Base-by-base conservation (phyloP, 1,140 invertebrate genomes). In the Drosophila ohnishii region DNA sequence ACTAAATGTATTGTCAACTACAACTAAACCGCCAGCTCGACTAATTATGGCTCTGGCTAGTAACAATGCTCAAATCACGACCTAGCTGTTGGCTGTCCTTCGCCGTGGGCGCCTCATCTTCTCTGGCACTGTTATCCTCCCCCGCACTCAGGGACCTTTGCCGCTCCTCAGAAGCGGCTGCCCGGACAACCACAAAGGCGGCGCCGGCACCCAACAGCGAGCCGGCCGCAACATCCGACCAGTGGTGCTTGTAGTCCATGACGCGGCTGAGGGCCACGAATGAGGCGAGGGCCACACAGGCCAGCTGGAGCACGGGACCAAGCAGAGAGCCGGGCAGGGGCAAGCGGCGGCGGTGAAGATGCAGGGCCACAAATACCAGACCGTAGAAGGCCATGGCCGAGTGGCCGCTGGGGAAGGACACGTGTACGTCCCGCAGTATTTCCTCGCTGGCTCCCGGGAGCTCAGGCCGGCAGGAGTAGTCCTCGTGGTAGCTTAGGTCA, bases 191-290 rank as follows among this genome's bases (percentile, higher is more conserved):
- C 78, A 94, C 81, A 77, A 93, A 62, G 59, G 94, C 94, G 55
- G 92, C 91, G 14, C 92, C 77, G 25, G 92, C 77, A 3, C 94
- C 94, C 70, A 95, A 92, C 44, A 86, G 75, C 62, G 93, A 92
- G 1, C 94, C 94, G 61, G 92, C 92, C 13, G 94, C 90, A 45
- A 95, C 94, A 91, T 95, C 95, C 85, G 87, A 90, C 90, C 97
- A 98, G 90, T 99, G 98, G 92, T 99, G 98, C 92, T 99, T 99
- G 92, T 98, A 98, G 93, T 99, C 96, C n/a, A 96, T 96, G 39
- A 99, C 94, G 47, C 98, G 93, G 9, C 97, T 96, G 92, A 97
- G 94, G 22, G 95, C 96, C 3, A 96, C 97, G 90, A 94, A 96
- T 93, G 95, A 95, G 25, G 96, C 95, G 6, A 79, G 16, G 9